These are phyloP conservation scores for Psilopogon haemacephalus DNA, from an alignment of 2,113 vertebrate species.

Conservation along the genomic window DNA sequence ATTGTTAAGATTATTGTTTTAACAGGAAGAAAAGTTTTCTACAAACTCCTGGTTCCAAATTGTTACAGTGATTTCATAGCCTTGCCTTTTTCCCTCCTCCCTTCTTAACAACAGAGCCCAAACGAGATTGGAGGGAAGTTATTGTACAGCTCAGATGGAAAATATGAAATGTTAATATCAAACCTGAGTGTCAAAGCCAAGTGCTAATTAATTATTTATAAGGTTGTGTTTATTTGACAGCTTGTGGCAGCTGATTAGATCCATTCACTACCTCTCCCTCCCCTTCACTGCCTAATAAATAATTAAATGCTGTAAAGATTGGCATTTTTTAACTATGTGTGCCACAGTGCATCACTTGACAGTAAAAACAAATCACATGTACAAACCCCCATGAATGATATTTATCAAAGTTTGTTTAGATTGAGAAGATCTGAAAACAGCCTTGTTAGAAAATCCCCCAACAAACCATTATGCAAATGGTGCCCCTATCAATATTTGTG, in stretches of 20 bases:
- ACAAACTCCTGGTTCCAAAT: not conserved
- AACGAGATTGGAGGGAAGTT: conserved; percentile 34
- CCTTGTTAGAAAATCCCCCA: not conserved
- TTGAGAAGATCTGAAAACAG: conserved; percentile 25
- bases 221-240: conserved; percentile 81
- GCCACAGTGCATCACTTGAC: conserved; percentile 31
- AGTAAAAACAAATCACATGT: conserved; percentile 16
- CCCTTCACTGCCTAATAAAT: conserved; percentile 76
- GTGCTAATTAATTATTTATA: conserved; percentile 79
- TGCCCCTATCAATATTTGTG: not conserved
- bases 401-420: conserved; percentile 46
- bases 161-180: conserved; percentile 74
- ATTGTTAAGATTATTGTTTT: not conserved
- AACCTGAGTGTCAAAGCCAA: conserved; percentile 75
- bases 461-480: not conserved
- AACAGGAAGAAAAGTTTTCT: not conserved
- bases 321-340: conserved; percentile 66
- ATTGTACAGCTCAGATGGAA: conserved; percentile 29
- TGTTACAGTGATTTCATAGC: conserved; percentile 9
- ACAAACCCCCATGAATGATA: not conserved
- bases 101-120: conserved; percentile 1
- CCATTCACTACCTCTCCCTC: conserved; percentile 65
- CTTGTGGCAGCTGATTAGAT: conserved; percentile 80
- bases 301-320: conserved; percentile 75
- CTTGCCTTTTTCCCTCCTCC: not conserved